A percentile compares a stretch with the other conserved stretches of the same genome.
phyloP scores from a whole-genome alignment of 2,797 vertebrate species.

The Falco concolor region DNA sequence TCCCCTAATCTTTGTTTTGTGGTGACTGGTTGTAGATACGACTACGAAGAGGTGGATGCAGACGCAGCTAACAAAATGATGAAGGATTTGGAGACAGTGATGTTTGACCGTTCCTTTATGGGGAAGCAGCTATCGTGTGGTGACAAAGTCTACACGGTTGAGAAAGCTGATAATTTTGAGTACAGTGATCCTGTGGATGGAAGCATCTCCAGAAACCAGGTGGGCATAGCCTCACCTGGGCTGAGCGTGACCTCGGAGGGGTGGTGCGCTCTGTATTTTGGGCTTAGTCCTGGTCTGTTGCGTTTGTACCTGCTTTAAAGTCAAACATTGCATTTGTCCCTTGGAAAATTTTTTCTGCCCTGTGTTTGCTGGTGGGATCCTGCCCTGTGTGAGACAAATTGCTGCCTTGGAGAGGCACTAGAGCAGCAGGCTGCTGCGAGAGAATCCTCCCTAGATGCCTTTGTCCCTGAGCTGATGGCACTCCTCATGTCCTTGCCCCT shows the following conservation, averaged over 20 bases:
- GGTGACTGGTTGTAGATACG: constrained; percentile 79
- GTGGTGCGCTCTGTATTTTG: not conserved
- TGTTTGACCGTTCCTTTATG: constrained; percentile 86
- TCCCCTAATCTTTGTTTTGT: not conserved
- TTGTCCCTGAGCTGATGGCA: not conserved
- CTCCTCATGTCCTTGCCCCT: not conserved
- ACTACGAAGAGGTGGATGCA: constrained; percentile 95
- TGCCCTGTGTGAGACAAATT: not conserved
- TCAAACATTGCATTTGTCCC: not conserved
- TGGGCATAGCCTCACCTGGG: constrained; percentile 45
- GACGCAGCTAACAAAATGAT: constrained; percentile 94
- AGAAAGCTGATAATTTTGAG: constrained; percentile 92
- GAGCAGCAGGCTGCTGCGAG: not conserved
- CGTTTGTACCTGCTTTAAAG: not conserved
- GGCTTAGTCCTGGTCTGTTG: not conserved
- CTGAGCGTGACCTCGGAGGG: not conserved
- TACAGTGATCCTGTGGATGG: constrained; percentile 94
- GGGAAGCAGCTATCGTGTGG: constrained; percentile 86
- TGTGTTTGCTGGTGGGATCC: not conserved
- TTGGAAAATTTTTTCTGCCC: not conserved
- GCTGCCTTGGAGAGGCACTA: not conserved
- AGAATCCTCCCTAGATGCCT: rapidly evolving
- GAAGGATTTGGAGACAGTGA: constrained; percentile 85
- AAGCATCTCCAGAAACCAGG: constrained; percentile 95
- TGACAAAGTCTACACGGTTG: constrained; percentile 89